These are phyloP conservation scores for Hystrix brachyura DNA, from an alignment of 2,113 vertebrate genomes.

Conservation along the genomic window DNA sequence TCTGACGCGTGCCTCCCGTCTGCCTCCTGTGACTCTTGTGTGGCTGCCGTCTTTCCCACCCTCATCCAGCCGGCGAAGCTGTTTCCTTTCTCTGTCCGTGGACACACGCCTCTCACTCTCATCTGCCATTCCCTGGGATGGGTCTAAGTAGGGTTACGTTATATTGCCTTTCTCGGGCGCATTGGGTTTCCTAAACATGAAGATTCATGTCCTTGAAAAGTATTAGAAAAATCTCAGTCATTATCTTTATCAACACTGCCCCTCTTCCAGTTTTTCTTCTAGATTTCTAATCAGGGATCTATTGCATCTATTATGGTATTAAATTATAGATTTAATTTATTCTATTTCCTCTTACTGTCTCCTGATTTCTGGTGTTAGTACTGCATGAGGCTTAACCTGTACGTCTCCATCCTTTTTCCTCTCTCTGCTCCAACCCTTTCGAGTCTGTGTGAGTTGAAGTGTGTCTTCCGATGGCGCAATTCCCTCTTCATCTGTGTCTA, in stretches of 20 bases:
- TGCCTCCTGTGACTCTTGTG: neutral
- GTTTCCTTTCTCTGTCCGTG: neutral
- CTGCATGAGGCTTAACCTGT: neutral
- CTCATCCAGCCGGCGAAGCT: neutral
- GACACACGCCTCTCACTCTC: neutral
- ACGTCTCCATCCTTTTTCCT: neutral
- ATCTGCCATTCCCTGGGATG: neutral
- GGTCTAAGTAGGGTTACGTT: neutral
- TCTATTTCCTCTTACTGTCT: neutral
- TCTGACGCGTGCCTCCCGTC: too few relatives aligned
- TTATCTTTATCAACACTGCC: neutral
- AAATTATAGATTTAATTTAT: neutral
- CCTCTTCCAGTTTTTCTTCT: neutral
- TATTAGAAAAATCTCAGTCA: neutral
- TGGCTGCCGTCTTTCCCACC: neutral
- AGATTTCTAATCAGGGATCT: neutral
- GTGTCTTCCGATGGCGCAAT: neutral
- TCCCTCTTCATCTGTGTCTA: conserved; percentile 12
- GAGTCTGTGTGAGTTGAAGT: neutral
- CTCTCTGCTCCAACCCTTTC: neutral
- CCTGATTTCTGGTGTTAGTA: neutral
- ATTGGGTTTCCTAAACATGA: neutral
- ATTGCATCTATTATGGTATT: neutral
- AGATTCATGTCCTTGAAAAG: neutral
- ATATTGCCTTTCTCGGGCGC: neutral